Evolutionary conservation across 2,113 vertebrate species (phyloP).

Genomic region (Callithrix jacchus): DNA sequence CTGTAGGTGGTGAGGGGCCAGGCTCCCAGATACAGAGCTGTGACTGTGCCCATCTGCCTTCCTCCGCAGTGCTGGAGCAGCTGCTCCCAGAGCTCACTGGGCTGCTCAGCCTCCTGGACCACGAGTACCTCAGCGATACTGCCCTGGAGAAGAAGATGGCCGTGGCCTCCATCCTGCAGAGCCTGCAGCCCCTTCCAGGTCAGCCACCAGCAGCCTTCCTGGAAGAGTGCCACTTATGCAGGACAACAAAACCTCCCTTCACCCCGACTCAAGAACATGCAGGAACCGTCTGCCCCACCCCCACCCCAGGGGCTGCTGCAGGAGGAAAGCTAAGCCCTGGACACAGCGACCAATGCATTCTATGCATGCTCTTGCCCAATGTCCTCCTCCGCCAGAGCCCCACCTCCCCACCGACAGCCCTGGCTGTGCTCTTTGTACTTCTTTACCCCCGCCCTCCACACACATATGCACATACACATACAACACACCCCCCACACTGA

Average conservation of each 20-base stretch:
- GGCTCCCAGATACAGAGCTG: background rate
- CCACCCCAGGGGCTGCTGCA: background rate
- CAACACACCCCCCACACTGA: background rate
- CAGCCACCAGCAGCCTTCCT: background rate
- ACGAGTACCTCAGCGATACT: slow-evolving; percentile 92
- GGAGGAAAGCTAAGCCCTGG: fast-evolving
- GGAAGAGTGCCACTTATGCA: fast-evolving
- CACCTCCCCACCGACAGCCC: background rate
- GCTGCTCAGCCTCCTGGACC: slow-evolving; percentile 95
- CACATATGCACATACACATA: fast-evolving
- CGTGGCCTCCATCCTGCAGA: slow-evolving; percentile 92
- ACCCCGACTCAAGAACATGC: background rate
- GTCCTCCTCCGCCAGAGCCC: background rate
- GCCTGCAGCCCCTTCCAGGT: slow-evolving; percentile 92
- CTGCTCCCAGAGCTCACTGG: slow-evolving; percentile 92
- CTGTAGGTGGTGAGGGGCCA: background rate
- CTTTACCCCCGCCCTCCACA: background rate
- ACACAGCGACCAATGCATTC: fast-evolving
- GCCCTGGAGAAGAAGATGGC: slow-evolving; percentile 93
- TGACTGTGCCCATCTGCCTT: background rate
- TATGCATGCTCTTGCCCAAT: background rate
- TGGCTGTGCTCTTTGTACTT: background rate
- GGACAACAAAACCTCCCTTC: background rate
- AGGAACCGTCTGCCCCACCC: too few species aligned
- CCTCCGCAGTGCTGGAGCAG: slow-evolving; percentile 89